phyloP scores from a whole-genome alignment of 2,888 invertebrate species.

The Adelognathus sp. region DNA sequence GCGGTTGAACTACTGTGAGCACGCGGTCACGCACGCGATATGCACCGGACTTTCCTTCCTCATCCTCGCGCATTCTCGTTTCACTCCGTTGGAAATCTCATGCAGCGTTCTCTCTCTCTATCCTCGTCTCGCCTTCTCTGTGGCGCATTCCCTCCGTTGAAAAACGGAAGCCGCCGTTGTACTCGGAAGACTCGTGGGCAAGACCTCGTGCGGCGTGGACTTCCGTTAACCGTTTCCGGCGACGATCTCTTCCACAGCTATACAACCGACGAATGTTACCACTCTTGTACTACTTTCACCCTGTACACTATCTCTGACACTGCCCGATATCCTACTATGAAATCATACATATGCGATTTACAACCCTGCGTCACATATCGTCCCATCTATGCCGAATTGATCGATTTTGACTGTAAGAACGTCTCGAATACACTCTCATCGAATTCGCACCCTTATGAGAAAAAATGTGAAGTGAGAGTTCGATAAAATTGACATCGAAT shows the following conservation, averaged over 20 bases:
- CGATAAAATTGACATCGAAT: too few species aligned
- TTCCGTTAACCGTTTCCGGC: conserved; percentile 56
- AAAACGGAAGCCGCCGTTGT: conserved; percentile 49
- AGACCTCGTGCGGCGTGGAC: conserved; percentile 52
- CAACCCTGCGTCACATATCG: conserved; percentile 53
- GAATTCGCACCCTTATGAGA: too few species aligned
- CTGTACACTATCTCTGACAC: not conserved
- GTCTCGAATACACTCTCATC: too few species aligned
- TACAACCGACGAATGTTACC: not conserved
- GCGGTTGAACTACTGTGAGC: conserved; percentile 2
- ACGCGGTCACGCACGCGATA: conserved; percentile 49
- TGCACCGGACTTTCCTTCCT: conserved; percentile 13
- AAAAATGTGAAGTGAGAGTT: too few species aligned
- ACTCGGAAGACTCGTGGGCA: conserved; percentile 56
- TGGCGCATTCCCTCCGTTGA: conserved; percentile 1
- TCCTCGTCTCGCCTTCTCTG: not conserved
- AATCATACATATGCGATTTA: conserved; percentile 38
- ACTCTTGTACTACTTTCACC: not conserved
- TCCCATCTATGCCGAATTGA: too few species aligned
- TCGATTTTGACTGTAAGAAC: too few species aligned
- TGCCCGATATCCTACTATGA: conserved; percentile 40
- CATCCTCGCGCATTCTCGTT: not conserved
- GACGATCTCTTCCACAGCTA: conserved; percentile 33
- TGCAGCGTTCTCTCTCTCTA: not conserved
- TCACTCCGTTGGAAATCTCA: not conserved